Percentiles rank a stretch among this genome's conserved stretches.
phyloP scores from a whole-genome alignment of 2,113 vertebrate species.

The Sardina pilchardus region DNA sequence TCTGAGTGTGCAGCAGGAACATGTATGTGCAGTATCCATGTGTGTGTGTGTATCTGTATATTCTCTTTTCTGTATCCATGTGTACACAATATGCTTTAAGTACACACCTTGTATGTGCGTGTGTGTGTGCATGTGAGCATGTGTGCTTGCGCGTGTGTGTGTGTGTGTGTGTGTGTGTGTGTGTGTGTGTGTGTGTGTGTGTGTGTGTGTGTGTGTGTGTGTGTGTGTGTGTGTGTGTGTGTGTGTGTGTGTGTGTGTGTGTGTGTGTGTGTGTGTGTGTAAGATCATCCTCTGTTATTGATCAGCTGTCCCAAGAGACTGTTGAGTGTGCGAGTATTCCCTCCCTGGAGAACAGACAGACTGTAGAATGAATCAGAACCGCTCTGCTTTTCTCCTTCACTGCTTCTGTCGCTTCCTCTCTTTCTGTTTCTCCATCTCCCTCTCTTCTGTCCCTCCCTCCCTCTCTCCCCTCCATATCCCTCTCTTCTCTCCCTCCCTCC shows the following conservation, averaged over 20 bases:
- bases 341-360: background rate
- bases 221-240: no score
- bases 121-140: no score
- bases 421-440: background rate
- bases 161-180: no score
- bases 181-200: no score
- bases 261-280: background rate
- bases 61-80: no score
- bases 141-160: background rate
- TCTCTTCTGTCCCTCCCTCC: background rate
- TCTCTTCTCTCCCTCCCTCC: background rate
- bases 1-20: no score
- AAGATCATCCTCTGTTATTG: background rate
- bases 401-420: background rate
- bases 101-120: no score
- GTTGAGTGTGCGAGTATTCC: background rate
- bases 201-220: no score
- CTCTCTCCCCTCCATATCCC: background rate
- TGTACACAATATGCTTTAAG: no score
- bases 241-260: no score
- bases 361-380: background rate
- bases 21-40: no score
- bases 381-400: background rate
- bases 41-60: no score
- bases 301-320: background rate